Conservation (phyloP, 2,888 invertebrate genomes). For the Endomychus coccineus region DNA sequence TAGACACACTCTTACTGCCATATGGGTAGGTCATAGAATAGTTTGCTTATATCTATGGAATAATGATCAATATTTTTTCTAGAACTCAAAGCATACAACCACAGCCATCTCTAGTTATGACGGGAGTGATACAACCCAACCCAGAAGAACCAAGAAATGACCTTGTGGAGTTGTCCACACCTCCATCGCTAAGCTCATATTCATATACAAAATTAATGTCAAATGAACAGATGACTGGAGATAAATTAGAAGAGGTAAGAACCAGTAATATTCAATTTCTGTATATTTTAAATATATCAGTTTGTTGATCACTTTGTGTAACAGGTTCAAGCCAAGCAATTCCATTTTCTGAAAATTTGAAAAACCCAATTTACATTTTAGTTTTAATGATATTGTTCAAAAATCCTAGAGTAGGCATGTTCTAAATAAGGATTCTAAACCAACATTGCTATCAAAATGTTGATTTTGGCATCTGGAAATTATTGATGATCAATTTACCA, state of each 20-base stretch:
- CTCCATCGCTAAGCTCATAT: conserved; percentile 69
- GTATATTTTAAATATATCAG: no score
- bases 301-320: no score
- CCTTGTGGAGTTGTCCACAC: conserved; percentile 47
- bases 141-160: conserved; percentile 10
- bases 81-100: conserved; percentile 33
- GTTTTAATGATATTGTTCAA: no score
- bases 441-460: no score
- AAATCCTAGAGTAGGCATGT: no score
- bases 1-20: conserved; percentile 77
- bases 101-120: not conserved
- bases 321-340: no score
- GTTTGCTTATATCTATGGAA: not conserved
- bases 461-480: no score
- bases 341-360: no score
- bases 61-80: conserved; percentile 18
- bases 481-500: no score
- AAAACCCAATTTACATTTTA: no score
- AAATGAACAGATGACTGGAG: conserved; percentile 64
- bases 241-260: conserved; percentile 70
- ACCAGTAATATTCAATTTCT: no score
- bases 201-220: conserved; percentile 69
- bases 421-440: no score
- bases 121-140: not conserved
- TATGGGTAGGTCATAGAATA: conserved; percentile 62